Percentiles rank a stretch among this genome's conserved stretches.
Evolutionary conservation across 2,113 vertebrate species (phyloP).

Genomic region (Carassius auratus): DNA sequence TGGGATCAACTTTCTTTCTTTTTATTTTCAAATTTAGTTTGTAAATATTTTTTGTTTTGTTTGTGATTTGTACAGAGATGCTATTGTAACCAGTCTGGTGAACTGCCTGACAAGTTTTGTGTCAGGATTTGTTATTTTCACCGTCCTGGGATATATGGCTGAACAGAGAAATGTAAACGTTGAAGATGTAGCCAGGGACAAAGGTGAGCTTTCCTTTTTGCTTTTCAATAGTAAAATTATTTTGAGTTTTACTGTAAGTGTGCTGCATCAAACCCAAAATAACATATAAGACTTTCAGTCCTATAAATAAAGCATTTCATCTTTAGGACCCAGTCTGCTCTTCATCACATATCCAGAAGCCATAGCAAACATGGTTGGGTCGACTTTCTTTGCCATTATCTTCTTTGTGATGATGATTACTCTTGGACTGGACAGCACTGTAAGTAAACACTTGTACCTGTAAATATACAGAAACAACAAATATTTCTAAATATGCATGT

Average conservation of each 20-base stretch:
- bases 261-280: not conserved
- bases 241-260: not conserved
- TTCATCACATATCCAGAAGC: slow-evolving; percentile 95
- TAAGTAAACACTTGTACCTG: slow-evolving; percentile 61
- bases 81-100: slow-evolving; percentile 85
- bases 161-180: slow-evolving; percentile 88
- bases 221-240: not conserved
- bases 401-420: slow-evolving; percentile 95
- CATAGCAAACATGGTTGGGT: slow-evolving; percentile 90
- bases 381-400: slow-evolving; percentile 88
- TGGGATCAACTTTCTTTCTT: not conserved
- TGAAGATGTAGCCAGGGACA: slow-evolving; percentile 87
- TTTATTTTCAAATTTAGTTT: too few species aligned
- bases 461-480: not conserved
- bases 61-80: slow-evolving; percentile 74
- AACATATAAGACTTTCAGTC: not conserved
- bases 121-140: slow-evolving; percentile 91
- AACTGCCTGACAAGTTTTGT: slow-evolving; percentile 93
- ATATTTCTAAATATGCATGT: slow-evolving; percentile 1
- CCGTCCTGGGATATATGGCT: slow-evolving; percentile 91
- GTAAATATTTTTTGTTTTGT: not conserved
- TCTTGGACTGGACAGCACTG: slow-evolving; percentile 91
- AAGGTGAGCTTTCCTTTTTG: slow-evolving; percentile 73
- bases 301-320: not conserved
- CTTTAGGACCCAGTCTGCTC: slow-evolving; percentile 86